phyloP scores from a whole-genome alignment of 2,797 vertebrate species.

The Sebastes baramenuke region DNA sequence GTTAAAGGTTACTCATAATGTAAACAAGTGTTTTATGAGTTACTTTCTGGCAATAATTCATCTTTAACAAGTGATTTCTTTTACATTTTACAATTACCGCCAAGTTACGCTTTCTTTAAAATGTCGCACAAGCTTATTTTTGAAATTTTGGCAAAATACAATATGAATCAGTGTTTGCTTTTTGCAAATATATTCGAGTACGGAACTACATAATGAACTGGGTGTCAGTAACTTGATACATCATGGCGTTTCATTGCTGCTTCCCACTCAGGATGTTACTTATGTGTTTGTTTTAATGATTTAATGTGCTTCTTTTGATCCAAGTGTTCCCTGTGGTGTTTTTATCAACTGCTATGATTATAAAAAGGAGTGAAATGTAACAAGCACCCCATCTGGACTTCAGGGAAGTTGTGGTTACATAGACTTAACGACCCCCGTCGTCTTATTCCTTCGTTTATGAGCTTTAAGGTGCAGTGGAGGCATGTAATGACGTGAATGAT shows the following conservation, averaged over 20 bases:
- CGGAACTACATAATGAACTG: background rate
- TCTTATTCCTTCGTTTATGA: background rate
- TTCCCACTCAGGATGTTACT: background rate
- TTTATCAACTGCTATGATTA: slow-evolving; percentile 12
- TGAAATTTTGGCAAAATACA: background rate
- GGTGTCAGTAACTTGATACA: background rate
- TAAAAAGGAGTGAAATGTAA: background rate
- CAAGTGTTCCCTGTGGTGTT: background rate
- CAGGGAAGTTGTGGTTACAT: background rate
- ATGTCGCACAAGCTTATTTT: background rate
- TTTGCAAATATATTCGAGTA: background rate
- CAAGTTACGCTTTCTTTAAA: background rate
- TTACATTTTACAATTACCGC: background rate
- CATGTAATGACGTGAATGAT: background rate
- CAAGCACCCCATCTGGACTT: slow-evolving; percentile 1
- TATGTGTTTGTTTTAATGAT: background rate
- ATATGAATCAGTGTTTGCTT: background rate
- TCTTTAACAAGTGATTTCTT: background rate
- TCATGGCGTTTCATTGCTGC: background rate
- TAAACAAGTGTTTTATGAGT: background rate
- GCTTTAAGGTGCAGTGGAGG: background rate
- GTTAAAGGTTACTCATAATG: background rate
- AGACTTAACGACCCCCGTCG: background rate
- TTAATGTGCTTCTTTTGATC: background rate
- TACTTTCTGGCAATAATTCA: background rate